Base-by-base conservation (phyloP, 1,140 invertebrate species). In the Lithobius niger region DNA sequence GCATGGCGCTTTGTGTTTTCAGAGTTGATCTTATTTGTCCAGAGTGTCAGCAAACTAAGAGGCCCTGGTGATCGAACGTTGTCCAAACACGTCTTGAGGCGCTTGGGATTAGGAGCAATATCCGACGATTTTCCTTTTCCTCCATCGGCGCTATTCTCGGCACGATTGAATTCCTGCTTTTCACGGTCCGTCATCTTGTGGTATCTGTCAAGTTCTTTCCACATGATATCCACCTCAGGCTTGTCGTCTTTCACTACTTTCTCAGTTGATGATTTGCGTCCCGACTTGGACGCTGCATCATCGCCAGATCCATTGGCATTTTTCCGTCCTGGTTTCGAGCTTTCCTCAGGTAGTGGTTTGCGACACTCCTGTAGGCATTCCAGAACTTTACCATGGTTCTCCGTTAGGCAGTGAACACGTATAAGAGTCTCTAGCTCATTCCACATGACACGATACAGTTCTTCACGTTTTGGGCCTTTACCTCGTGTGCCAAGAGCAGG, bases 401-500 rank as follows among this genome's bases (percentile, higher is more conserved):
- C 79, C 62, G 76, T 76, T 42, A 79, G 76, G 68, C 82, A 76
- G 65, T 93, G 85, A 4, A 81, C 79, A 54, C 83, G 80, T 0
- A 97, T 68, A 54, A 93, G 78, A 13, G 79, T 80, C 69, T 97
- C 92, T 26, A 96, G 67, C 66, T 97, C 94, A 40, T 77, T 77
- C 83, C 91, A 97, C 65, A 96, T 77, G 44, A 86, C 75, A 53
- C 84, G 78, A 71, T 94, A 97, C 62, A 94, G 88, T 63, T 96
- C 92, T 61, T 94, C 88, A 60, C 77, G 68, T 58, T 72, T 67
- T 50, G 67, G 60, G 3, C 57, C 64, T 67, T 75, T 77, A 24
- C 76, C 73, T 44, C 75, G 64, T 44, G 77, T 75, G 1, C 77
- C 77, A 19, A 77, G 77, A 3, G 62, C 60, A 0, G 81, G 76